A percentile compares a stretch with the other conserved stretches of the same genome.
Conservation (phyloP, 2,888 invertebrate genomes). For the Ophraella communa region DNA sequence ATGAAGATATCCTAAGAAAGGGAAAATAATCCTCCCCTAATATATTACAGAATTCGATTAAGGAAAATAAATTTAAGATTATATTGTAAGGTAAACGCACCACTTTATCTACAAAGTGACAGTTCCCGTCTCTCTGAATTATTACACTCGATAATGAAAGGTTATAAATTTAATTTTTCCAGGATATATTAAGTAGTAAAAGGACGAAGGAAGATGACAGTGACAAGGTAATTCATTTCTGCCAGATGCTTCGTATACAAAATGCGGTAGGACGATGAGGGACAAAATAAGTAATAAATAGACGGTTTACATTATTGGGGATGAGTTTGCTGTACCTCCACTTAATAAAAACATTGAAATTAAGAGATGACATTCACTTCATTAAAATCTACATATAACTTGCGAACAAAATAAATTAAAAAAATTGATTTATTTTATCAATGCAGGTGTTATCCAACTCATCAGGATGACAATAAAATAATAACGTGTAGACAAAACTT, state of each 20-base stretch:
- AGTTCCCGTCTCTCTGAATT: slow-evolving; percentile 18
- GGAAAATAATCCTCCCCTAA: neutral
- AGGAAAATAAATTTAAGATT: slow-evolving; percentile 19
- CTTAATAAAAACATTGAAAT: neutral
- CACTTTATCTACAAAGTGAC: slow-evolving; percentile 23
- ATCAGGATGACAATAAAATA: too few species aligned
- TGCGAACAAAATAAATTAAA: too few species aligned
- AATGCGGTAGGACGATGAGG: neutral
- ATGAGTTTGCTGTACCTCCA: neutral
- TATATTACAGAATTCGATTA: slow-evolving; percentile 15
- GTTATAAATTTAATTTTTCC: slow-evolving; percentile 27
- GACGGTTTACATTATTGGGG: neutral
- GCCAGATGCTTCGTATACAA: neutral
- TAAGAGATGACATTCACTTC: neutral
- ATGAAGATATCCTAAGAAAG: neutral
- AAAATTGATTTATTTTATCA: too few species aligned
- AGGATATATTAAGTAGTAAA: slow-evolving; percentile 23
- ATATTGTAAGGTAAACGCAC: slow-evolving; percentile 19
- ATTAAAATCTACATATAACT: too few species aligned
- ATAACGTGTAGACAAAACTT: too few species aligned
- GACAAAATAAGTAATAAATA: neutral
- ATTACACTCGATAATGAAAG: slow-evolving; percentile 24
- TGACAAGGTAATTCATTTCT: slow-evolving; percentile 21
- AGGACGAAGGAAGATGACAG: slow-evolving; percentile 9
- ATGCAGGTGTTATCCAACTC: too few species aligned